Evolutionary conservation across 2,113 vertebrate genomes (phyloP), one percentile per base, ranked within the genome.

Genomic region (Plecturocebus donacophilus): DNA sequence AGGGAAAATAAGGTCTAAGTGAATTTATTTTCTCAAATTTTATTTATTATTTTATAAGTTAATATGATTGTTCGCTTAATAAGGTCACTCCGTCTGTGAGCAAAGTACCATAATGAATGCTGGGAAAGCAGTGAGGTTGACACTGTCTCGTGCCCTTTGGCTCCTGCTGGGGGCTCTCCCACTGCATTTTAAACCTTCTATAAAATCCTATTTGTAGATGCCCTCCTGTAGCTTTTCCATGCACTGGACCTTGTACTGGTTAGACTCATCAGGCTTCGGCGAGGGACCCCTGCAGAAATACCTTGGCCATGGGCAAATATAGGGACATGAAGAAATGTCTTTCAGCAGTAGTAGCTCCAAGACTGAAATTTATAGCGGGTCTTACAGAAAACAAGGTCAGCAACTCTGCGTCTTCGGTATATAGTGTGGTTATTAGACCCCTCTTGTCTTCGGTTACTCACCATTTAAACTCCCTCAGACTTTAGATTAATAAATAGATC

Each of bases 141-240:
- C 35, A n/a, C 21, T 49, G 25, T 47, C 40, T 1, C 0, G 1
- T 0, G n/a, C n/a, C n/a, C 21, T 21, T 0, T 21, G 40, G 20
- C 21, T 30, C 45, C 52, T 94, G 27, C n/a, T 49, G 16, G 56
- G n/a, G 12, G 45, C 11, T 54, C 14, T 58, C 68, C n/a, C 16
- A 7, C 2, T 27, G 11, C 30, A 21, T 21, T 38, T 32, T 20
- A 64, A n/a, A 38, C 12, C n/a, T 83, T 52, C 16, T 12, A 5
- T 21, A 40, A 42, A 30, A 20, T 76, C 27, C 86, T 42, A 12
- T 10, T 1, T 5, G 7, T 23, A 11, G n/a, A 25, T 5, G 5
- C 14, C 17, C 38, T 64, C 42, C 47, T 0, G 10, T 38, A 25
- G 27, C 25, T 21, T 84, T 54, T 7, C 42, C 1, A 6, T 40